Evolutionary conservation across 1,140 invertebrate species (phyloP), one percentile per base, ranked within the genome.

Genomic region (Campoletis sonorensis): DNA sequence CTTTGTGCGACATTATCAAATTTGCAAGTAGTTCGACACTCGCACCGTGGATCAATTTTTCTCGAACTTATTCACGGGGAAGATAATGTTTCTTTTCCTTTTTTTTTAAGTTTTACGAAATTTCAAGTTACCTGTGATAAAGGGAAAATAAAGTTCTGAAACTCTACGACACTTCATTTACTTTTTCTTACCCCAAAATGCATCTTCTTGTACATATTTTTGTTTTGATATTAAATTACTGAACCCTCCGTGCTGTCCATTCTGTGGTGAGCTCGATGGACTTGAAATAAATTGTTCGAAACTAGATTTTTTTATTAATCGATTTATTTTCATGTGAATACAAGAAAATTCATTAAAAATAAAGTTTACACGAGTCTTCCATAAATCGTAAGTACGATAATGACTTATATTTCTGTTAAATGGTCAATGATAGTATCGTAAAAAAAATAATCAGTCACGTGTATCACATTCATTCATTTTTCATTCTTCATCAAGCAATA

Each of bases 91-190:
- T 33, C 7, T 7, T 4, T 7, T 33, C 23, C 30, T 23, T 67
- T 23, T 4, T 49, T 49, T 21, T 76, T 61, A 15, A 68, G 27
- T 76, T 70, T 21, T 76, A 76, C 51, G 26, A 76, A 73, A 81
- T 76, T 80, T 72, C 85, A 85, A 84, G 83, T 84, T 84, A 84
- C 83, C 82, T 86, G 85, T 86, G 84, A 86, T 85, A 86, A 84
- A 81, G 81, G 84, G 72, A 71, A 80, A 78, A 77, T 82, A 79
- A 79, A 37, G 51, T 71, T 21, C 7, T 68, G 21, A 68, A 78
- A 82, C 51, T 58, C 26, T 67, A 27, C 13, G 4, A 67, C 23
- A 13, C 30, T 13, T 27, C 23, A 0, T 30, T 2, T 2, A 67
- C 27, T 27, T 1, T 26, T 67, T 11, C 2, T 67, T 30, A 58